Evolutionary conservation across 2,797 vertebrate species (phyloP).

Genomic region (Lacerta viridis): DNA sequence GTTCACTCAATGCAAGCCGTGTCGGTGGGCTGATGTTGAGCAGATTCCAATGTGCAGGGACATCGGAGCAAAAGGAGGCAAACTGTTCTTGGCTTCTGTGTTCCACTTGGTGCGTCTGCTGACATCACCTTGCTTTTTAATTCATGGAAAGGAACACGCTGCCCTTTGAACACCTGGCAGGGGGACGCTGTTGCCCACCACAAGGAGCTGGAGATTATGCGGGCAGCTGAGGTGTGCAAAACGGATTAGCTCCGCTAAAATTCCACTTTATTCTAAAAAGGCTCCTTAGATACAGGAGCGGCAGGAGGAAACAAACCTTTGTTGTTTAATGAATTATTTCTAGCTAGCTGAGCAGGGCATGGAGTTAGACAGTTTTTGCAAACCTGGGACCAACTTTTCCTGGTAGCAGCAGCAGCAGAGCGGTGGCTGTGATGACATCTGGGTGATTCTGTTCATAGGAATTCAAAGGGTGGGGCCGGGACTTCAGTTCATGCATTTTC

Average conservation of each 20-base stretch:
- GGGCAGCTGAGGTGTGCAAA: slow-evolving; percentile 2
- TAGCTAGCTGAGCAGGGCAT: background rate
- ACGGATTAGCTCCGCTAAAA: background rate
- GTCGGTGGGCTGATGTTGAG: background rate
- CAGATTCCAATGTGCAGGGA: accelerated
- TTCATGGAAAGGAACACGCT: accelerated
- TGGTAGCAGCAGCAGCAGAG: background rate
- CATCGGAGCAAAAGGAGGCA: accelerated
- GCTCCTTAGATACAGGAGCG: background rate
- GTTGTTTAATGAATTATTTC: slow-evolving; percentile 43
- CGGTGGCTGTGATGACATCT: background rate
- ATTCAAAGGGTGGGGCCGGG: background rate
- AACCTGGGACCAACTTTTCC: background rate
- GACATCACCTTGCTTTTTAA: background rate
- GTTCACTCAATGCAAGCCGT: accelerated
- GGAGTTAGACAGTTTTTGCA: background rate
- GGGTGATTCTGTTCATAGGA: too few relatives aligned
- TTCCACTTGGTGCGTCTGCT: background rate
- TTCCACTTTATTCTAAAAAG: background rate
- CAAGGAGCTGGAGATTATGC: background rate
- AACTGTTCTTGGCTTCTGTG: accelerated
- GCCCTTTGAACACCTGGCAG: slow-evolving; percentile 8
- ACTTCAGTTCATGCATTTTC: background rate
- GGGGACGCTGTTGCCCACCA: background rate
- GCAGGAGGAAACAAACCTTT: slow-evolving; percentile 16